These are phyloP conservation scores for Drosophila varians DNA, from an alignment of 1,140 invertebrate species.

Conservation along the genomic window DNA sequence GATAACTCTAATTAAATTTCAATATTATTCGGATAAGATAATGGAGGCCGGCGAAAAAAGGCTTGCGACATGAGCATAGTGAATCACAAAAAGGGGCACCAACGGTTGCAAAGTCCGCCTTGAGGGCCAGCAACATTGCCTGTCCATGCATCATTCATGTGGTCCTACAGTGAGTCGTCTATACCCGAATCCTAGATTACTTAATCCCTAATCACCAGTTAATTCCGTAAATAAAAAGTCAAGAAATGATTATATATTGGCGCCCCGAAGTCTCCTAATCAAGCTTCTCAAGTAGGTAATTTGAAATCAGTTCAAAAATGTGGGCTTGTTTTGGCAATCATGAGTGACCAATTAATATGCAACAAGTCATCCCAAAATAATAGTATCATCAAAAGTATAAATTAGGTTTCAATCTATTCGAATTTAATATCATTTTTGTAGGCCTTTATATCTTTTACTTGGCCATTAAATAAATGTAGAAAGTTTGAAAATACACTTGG, in stretches of 20 bases:
- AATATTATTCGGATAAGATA: conserved; percentile 40
- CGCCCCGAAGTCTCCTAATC: not conserved
- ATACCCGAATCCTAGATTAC: not conserved
- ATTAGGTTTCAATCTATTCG: no score
- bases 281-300: not conserved
- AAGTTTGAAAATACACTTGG: not conserved
- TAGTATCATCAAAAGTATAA: no score
- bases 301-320: not conserved
- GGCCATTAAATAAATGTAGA: not conserved
- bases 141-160: conserved; percentile 37
- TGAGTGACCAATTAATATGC: not conserved
- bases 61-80: conserved; percentile 21
- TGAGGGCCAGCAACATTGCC: conserved; percentile 10
- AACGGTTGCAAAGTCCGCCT: conserved; percentile 31
- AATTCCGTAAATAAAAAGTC: not conserved
- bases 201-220: conserved; percentile 14
- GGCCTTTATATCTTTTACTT: not conserved
- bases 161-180: conserved; percentile 17
- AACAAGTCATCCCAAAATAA: not conserved
- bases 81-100: conserved; percentile 27
- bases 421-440: not conserved
- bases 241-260: not conserved
- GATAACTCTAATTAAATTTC: conserved; percentile 50
- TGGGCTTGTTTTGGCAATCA: not conserved
- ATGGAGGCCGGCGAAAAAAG: conserved; percentile 6